Evolutionary conservation across 1,140 invertebrate genomes (phyloP), one percentile per base, ranked within the genome.

Genomic region (Zaprionus vittiger): DNA sequence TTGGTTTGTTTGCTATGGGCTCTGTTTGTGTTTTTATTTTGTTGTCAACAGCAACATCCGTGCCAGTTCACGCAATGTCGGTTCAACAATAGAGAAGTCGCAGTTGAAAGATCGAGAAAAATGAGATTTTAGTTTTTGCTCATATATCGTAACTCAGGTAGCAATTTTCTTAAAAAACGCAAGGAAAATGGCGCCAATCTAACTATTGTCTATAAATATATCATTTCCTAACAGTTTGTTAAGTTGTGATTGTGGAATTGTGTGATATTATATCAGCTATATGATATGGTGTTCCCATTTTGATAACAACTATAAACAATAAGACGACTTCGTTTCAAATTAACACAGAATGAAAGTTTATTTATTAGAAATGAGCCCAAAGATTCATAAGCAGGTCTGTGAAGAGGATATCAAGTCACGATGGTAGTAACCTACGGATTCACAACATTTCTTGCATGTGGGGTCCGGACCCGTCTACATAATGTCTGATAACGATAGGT

Each of bases 1-100:
- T 5, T 15, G 15, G n/a, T 47, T 55, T 52, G n/a, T 62, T 66
- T 59, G 49, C 28, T 52, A 11, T 52, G 20, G 47, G 47, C 47
- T 20, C 20, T 52, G 20, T 52, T 52, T 52, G 20, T 20, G 12
- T 12, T 57, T 44, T 15, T 59, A 3, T 52, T 20, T 41, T 56
- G 22, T 56, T 67, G 20, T 34, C 11, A 49, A 54, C 22, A 28
- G 62, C n/a, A 49, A 20, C 47, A 49, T 17, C 47, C 47, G 47
- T 7, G 47, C n/a, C 47, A 11, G 47, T 52, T 52, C 20, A 52
- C 47, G 20, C 20, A 52, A 52, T 24, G 47, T 22, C 47, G 14
- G 22, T 20, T 20, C 1, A 52, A 11, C 1, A n/a, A 52, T 17
- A 47, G 9, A 47, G n/a, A 17, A 17, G 41, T 47, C n/a, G 7